A percentile compares a stretch with the other conserved stretches of the same genome.
These are phyloP conservation scores for Lepilemur septentrionalis DNA, from an alignment of 2,797 vertebrate species.

Conservation along the genomic window DNA sequence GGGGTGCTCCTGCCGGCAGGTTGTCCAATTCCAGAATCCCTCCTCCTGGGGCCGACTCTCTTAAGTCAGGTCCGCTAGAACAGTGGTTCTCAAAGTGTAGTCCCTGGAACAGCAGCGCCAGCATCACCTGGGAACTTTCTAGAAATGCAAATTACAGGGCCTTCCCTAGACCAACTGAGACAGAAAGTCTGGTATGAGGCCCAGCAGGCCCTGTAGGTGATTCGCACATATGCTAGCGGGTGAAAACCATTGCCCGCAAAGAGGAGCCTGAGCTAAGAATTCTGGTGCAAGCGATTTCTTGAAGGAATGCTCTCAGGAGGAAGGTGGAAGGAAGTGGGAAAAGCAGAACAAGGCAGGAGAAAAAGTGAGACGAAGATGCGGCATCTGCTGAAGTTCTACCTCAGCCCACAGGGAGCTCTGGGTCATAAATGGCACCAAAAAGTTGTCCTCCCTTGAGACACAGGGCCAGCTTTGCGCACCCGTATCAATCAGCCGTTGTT, in stretches of 20 bases:
- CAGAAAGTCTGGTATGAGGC: background rate
- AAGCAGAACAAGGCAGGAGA: background rate
- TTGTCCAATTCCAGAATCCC: background rate
- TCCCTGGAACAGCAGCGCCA: background rate
- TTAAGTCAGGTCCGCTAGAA: background rate
- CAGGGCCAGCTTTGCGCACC: background rate
- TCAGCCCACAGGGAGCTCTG: no score
- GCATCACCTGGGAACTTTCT: background rate
- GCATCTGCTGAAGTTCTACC: background rate
- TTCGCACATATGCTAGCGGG: background rate
- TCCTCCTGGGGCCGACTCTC: background rate
- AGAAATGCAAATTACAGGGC: background rate
- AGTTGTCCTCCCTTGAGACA: background rate
- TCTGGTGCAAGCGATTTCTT: background rate
- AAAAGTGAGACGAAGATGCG: background rate
- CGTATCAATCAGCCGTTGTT: background rate
- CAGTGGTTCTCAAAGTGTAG: background rate
- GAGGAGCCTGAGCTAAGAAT: background rate
- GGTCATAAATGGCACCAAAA: fast-evolving
- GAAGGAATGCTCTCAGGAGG: background rate
- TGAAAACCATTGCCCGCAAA: background rate
- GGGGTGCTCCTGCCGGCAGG: background rate
- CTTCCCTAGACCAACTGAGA: background rate
- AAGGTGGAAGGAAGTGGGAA: background rate
- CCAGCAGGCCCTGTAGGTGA: background rate